Evolutionary conservation across 2,113 vertebrate genomes (phyloP), one percentile per base, ranked within the genome.

Genomic region (Galbula dea): DNA sequence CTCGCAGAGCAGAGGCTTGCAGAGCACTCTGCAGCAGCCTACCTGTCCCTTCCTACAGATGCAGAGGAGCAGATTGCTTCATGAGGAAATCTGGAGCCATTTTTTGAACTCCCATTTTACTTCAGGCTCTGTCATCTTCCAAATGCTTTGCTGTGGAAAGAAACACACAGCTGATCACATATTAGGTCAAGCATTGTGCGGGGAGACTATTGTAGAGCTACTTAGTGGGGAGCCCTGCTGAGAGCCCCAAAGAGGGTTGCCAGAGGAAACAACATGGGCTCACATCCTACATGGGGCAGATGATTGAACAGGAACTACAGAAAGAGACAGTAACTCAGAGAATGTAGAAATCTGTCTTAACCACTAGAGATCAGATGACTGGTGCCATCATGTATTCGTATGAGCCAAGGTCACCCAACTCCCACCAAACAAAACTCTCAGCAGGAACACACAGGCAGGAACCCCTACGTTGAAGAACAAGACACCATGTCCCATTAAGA

Each of bases 301-400:
- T 59, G 51, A 62, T 76, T 62, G 11, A 80, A 73, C 18, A 45
- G 63, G 72, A 89, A 58, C 51, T 69, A 72, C 21, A 65, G 36
- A 87, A 75, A 57, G 45, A 88, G 37, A 34, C n/a, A 63, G 26
- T 36, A 81, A 78, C 66, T 77, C 49, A 83, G 29, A 83, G 62
- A 76, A 95, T 51, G 59, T 71, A 51, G 37, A 95, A 86, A 34
- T 48, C 69, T 81, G 59, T 68, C 51, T 66, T 73, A 89, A 30
- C 78, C 80, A 89, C 55, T 59, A 86, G 51, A 89, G 83, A 88
- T 80, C 72, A 96, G 82, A 75, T 95, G 82, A 94, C 75, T 79
- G 26, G 34, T 69, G 43, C 43, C 59, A 77, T 77, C 79, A 62
- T 63, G 16, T 29, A 45, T 14, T 76, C 54, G 74, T 49, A 88